phyloP scores from a whole-genome alignment of 1,140 invertebrate genomes.

The Drosophila pallidifrons region DNA sequence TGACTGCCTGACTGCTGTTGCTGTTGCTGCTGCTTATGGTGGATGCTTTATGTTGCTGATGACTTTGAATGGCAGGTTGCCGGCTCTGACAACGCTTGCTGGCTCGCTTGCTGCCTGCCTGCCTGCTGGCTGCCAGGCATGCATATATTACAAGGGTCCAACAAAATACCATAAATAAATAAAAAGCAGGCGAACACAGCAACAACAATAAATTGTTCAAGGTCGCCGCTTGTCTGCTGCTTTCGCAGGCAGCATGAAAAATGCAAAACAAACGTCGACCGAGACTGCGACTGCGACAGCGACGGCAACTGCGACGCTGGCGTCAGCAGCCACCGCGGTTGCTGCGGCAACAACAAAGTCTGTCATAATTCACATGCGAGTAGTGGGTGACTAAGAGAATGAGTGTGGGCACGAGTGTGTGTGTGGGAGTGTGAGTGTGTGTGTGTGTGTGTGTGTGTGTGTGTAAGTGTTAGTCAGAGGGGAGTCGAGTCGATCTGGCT shows the following conservation, averaged over 20 bases:
- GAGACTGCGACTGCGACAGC: constrained; percentile 36
- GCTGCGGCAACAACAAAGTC: constrained; percentile 75
- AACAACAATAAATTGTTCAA: constrained; percentile 80
- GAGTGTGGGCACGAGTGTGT: not conserved
- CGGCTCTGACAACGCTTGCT: constrained; percentile 11
- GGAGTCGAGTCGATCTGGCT: too few species aligned
- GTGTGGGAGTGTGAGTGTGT: not conserved
- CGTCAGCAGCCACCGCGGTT: constrained; percentile 53
- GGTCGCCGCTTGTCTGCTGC: constrained; percentile 81
- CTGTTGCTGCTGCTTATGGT: constrained; percentile 43
- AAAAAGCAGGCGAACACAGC: constrained; percentile 65
- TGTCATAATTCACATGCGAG: constrained; percentile 81
- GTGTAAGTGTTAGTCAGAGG: not conserved
- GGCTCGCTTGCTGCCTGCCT: not conserved
- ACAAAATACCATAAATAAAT: constrained; percentile 73
- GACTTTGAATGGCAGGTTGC: constrained; percentile 77
- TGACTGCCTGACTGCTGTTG: constrained; percentile 28
- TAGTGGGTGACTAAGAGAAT: not conserved
- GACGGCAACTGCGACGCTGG: constrained; percentile 13
- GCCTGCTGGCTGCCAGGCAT: constrained; percentile 12
- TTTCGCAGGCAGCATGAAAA: constrained; percentile 74
- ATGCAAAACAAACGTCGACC: constrained; percentile 77
- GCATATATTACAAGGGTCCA: constrained; percentile 70
- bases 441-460: not conserved
- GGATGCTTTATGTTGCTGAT: constrained; percentile 62